Percentiles rank a stretch among this genome's conserved stretches.
Conservation (phyloP, 2,888 invertebrate genomes). For the Drosophila neonasuta region DNA sequence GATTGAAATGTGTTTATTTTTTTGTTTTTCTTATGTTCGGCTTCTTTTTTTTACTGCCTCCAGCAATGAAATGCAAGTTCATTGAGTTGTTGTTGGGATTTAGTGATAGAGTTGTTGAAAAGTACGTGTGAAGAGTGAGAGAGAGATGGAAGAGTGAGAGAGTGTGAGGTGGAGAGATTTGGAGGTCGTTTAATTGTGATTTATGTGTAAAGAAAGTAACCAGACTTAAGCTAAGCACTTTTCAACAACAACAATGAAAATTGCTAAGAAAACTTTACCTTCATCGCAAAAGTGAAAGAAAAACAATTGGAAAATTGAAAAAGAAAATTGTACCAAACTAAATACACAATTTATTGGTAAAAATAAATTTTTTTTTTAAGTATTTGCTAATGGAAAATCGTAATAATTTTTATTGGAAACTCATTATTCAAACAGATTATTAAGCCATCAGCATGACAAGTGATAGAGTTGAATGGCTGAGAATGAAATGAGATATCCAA, state of each 20-base stretch:
- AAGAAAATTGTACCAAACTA: neutral
- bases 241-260: constrained; percentile 11
- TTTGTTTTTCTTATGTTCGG: constrained; percentile 5
- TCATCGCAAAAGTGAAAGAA: constrained; percentile 1
- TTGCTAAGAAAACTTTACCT: neutral
- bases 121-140: constrained; percentile 12
- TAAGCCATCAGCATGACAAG: neutral
- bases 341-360: neutral
- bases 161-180: constrained; percentile 10
- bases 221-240: constrained; percentile 7
- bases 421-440: constrained; percentile 3
- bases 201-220: constrained; percentile 62
- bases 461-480: neutral
- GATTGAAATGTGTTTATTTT: constrained; percentile 44
- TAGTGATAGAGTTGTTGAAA: constrained; percentile 46
- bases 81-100: constrained; percentile 43
- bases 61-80: constrained; percentile 55
- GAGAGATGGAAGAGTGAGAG: neutral
- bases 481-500: constrained; percentile 1
- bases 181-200: constrained; percentile 60
- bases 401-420: neutral
- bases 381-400: neutral
- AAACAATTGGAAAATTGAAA: constrained; percentile 15
- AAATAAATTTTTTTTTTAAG: neutral
- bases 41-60: constrained; percentile 15